Conservation (phyloP, 2,113 vertebrate species). For the Saguinus imperator region DNA sequence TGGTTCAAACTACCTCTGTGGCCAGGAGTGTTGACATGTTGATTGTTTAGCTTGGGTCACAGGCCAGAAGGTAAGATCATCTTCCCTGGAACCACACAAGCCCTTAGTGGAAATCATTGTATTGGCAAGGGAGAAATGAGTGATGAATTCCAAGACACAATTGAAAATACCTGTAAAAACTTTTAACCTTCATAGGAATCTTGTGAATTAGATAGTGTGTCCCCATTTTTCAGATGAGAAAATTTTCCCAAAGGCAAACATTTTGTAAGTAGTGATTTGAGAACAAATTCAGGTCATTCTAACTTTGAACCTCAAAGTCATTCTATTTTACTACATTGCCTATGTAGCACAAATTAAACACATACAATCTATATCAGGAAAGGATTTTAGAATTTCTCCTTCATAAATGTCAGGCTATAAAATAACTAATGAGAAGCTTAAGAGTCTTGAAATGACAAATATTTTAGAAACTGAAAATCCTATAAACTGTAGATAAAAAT, state of each 20-base stretch:
- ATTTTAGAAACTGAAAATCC: slow-evolving; percentile 14
- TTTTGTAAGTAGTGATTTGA: not conserved
- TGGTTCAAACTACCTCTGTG: not conserved
- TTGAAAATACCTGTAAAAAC: not conserved
- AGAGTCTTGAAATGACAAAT: slow-evolving; percentile 31
- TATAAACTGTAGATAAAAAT: not conserved
- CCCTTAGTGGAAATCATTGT: not conserved
- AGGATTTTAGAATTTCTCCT: not conserved
- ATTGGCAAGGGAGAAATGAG: not conserved
- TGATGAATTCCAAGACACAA: not conserved
- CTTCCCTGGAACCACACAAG: not conserved
- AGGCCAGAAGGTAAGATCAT: not conserved
- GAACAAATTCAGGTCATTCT: slow-evolving; percentile 31
- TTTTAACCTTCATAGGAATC: not conserved
- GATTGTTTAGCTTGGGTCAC: not conserved
- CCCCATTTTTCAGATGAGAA: slow-evolving; percentile 17
- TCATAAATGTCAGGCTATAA: not conserved
- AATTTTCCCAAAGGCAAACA: not conserved
- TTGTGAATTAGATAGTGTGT: not conserved
- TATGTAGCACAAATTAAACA: not conserved
- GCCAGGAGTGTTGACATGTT: not conserved
- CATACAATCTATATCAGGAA: not conserved
- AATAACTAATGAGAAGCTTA: not conserved
- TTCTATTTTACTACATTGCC: not conserved
- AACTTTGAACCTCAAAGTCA: not conserved